phyloP scores from a whole-genome alignment of 2,113 vertebrate genomes.

The Tringa solitaria region DNA sequence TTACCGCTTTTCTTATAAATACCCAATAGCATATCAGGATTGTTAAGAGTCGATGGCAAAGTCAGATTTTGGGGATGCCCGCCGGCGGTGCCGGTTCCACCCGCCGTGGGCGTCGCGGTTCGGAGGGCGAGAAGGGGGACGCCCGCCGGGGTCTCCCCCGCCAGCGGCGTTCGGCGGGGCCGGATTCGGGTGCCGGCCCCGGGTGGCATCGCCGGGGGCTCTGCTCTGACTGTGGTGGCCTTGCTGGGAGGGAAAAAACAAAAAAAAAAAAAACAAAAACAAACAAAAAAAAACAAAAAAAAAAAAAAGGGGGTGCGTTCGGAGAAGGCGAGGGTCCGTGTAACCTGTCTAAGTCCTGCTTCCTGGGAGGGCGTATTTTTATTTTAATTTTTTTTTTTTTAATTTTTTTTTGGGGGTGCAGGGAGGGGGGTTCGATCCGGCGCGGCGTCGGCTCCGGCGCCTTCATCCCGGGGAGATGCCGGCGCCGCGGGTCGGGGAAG shows the following conservation, averaged over 20 bases:
- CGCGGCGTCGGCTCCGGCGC: neutral
- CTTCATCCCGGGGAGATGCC: neutral
- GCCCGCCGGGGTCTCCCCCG: neutral
- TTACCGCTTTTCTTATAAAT: slow-evolving; percentile 70
- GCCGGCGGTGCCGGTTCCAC: neutral
- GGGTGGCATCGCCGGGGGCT: neutral
- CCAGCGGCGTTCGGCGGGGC: neutral
- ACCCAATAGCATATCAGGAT: slow-evolving; percentile 75
- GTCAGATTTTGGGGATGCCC: slow-evolving; percentile 61
- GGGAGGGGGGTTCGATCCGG: neutral
- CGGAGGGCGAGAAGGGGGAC: neutral
- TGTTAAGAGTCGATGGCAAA: slow-evolving; percentile 59
- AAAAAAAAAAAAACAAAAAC: too few species aligned
- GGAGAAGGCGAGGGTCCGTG: slow-evolving; percentile 51
- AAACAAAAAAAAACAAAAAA: too few species aligned
- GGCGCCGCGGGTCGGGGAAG: neutral
- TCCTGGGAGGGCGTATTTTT: neutral
- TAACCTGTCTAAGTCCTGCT: slow-evolving; percentile 58
- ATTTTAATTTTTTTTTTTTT: too few species aligned
- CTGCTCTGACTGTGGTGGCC: slow-evolving; percentile 50
- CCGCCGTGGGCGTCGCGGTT: neutral
- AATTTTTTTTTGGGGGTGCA: neutral
- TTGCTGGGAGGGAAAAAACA: neutral
- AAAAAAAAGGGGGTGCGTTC: neutral
- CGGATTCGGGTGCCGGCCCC: slow-evolving; percentile 1